Evolutionary conservation across 2,888 invertebrate genomes (phyloP).

Genomic region (Agonopterix arenella): DNA sequence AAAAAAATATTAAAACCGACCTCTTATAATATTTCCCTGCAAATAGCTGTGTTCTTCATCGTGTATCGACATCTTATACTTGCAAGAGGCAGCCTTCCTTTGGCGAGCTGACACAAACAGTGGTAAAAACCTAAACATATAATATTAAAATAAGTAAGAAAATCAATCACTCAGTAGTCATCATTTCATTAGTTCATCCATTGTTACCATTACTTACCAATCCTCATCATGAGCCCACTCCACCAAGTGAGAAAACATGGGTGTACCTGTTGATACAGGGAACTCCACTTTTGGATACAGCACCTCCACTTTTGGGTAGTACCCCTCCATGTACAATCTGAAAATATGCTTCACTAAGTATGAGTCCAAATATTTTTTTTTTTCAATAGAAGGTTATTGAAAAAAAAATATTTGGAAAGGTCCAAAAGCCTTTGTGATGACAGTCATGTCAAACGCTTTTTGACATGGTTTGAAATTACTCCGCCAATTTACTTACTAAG

Average conservation of each 20-base stretch:
- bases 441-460: no score
- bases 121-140: conserved; percentile 7
- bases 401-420: no score
- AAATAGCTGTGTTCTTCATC: conserved; percentile 75
- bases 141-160: background rate
- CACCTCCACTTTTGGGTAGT: conserved; percentile 80
- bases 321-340: conserved; percentile 85
- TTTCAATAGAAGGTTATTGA: no score
- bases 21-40: conserved; percentile 80
- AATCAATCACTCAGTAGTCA: background rate
- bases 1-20: no score
- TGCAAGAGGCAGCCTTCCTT: conserved; percentile 23
- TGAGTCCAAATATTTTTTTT: no score
- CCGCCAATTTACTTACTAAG: no score
- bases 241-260: conserved; percentile 86
- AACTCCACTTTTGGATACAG: conserved; percentile 85
- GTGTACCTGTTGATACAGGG: conserved; percentile 91
- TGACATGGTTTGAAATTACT: no score
- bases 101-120: conserved; percentile 24
- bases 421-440: no score
- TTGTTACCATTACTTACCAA: conserved; percentile 56
- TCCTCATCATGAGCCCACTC: conserved; percentile 88
- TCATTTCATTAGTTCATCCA: background rate
- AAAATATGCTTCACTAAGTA: no score
- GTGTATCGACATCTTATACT: conserved; percentile 2